Evolutionary conservation across 2,113 vertebrate genomes (phyloP).

Genomic region (Pontoporia blainvillei): DNA sequence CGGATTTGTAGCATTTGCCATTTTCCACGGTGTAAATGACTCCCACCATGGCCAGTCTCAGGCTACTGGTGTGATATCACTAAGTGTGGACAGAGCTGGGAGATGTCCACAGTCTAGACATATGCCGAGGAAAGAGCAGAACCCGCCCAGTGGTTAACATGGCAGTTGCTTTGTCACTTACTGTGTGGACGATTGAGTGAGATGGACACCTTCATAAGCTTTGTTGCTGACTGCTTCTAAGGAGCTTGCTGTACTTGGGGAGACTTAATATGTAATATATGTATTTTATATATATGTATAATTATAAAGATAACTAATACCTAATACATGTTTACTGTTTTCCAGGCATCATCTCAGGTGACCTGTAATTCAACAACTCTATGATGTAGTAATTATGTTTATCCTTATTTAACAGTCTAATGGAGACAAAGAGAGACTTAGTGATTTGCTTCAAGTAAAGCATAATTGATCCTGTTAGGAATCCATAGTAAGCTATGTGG

Average conservation of each 20-base stretch:
- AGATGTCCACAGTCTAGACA: neutral
- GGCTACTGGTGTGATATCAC: neutral
- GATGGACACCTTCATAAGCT: neutral
- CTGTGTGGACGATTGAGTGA: neutral
- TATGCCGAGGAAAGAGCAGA: neutral
- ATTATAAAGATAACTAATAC: neutral
- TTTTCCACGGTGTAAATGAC: neutral
- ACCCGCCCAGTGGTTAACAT: too few species aligned
- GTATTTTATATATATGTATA: too few species aligned
- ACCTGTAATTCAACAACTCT: neutral
- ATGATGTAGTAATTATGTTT: neutral
- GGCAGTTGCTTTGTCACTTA: neutral
- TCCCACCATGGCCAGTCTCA: neutral
- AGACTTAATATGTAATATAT: neutral
- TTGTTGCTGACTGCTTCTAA: neutral
- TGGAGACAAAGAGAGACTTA: neutral
- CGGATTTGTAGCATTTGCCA: neutral
- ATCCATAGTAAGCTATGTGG: neutral
- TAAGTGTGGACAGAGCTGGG: neutral
- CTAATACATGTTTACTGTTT: neutral
- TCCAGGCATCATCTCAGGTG: neutral
- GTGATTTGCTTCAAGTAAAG: neutral
- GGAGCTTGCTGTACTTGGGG: neutral
- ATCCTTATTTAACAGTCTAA: neutral
- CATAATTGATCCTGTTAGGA: neutral